Conservation (phyloP, 53 echinoderm and acorn worm genomes). For the Mesocentrotus franciscanus region DNA sequence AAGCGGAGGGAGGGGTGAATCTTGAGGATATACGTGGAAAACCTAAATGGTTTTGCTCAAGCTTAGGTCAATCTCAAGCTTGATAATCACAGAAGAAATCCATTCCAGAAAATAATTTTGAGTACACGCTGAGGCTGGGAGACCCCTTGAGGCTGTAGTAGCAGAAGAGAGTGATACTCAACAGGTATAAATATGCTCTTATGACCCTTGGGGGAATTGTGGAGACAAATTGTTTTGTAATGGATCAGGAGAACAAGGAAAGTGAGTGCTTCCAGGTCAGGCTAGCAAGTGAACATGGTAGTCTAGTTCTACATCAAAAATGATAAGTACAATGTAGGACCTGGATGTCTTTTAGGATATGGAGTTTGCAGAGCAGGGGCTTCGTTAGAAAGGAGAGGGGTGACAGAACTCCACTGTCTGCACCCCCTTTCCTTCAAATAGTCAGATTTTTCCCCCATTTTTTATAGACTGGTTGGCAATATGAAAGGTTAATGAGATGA, state of each 20-base stretch:
- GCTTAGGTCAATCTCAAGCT: background rate
- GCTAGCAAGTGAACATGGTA: background rate
- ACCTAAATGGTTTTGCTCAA: background rate
- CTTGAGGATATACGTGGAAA: background rate
- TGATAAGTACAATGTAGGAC: too few species aligned
- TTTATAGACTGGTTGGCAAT: too few species aligned
- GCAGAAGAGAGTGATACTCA: background rate
- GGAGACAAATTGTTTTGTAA: constrained; percentile 60
- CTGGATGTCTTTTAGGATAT: too few species aligned
- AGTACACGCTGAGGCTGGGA: background rate
- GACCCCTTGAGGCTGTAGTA: background rate
- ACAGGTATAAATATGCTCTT: constrained; percentile 33
- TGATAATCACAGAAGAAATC: background rate
- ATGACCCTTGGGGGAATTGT: constrained; percentile 46
- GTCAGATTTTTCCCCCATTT: too few species aligned
- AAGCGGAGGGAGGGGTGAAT: background rate
- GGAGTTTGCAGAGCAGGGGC: too few species aligned
- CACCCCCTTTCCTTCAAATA: too few species aligned
- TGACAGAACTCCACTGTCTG: too few species aligned
- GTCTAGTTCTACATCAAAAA: background rate
- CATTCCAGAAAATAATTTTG: background rate
- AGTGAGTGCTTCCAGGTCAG: constrained; percentile 52
- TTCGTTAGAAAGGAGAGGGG: too few species aligned
- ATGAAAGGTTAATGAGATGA: too few species aligned
- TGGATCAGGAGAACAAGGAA: constrained; percentile 14